Evolutionary conservation across 2,888 invertebrate genomes (phyloP).

Genomic region (Uloborus plumipes): DNA sequence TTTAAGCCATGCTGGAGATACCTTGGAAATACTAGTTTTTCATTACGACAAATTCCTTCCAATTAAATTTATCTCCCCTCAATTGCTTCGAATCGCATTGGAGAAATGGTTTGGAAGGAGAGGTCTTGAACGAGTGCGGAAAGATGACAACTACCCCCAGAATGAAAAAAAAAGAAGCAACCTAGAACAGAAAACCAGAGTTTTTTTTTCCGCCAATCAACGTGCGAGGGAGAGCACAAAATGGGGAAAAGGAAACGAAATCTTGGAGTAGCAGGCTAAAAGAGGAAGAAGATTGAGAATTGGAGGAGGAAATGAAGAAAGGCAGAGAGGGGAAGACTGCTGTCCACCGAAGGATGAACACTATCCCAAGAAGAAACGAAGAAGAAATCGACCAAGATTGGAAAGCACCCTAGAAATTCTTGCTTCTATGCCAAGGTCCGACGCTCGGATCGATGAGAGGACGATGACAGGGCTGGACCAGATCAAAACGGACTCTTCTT

Average conservation of each 20-base stretch:
- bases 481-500: too few relatives aligned
- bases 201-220: slow-evolving; percentile 62
- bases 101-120: slow-evolving; percentile 62
- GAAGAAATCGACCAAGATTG: slow-evolving; percentile 62
- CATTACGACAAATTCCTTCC: slow-evolving; percentile 62
- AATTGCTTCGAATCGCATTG: slow-evolving; percentile 61
- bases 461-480: slow-evolving; percentile 42
- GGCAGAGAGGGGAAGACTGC: slow-evolving; percentile 56
- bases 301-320: slow-evolving; percentile 61
- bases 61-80: slow-evolving; percentile 63
- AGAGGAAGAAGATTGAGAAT: slow-evolving; percentile 41
- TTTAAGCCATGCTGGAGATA: slow-evolving; percentile 24
- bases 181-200: slow-evolving; percentile 50
- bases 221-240: slow-evolving; percentile 41
- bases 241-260: slow-evolving; percentile 29
- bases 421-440: slow-evolving; percentile 60
- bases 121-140: slow-evolving; percentile 12
- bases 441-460: slow-evolving; percentile 56
- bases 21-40: slow-evolving; percentile 60
- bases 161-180: slow-evolving; percentile 46
- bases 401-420: slow-evolving; percentile 39
- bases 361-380: slow-evolving; percentile 46
- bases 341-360: slow-evolving; percentile 63
- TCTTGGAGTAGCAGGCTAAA: slow-evolving; percentile 16
- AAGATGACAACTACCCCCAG: slow-evolving; percentile 48